phyloP scores from a whole-genome alignment of 1,140 invertebrate species.

The Augochlora pura region DNA sequence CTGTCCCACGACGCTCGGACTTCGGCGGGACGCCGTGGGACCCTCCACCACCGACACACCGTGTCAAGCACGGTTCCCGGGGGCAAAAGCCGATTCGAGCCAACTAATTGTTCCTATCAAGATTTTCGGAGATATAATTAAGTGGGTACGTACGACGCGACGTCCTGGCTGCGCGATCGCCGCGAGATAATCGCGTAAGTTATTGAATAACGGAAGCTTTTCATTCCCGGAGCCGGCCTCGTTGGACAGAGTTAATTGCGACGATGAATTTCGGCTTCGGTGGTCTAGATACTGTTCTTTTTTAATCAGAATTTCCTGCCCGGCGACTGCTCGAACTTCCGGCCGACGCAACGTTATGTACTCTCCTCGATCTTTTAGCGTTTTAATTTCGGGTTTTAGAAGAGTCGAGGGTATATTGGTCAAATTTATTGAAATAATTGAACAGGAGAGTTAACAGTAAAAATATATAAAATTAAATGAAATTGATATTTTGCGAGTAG shows the following conservation, averaged over 20 bases:
- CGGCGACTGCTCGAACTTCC: too few species aligned
- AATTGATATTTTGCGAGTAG: too few species aligned
- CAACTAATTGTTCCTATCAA: constrained; percentile 17
- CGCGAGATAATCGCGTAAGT: neutral
- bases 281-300: too few species aligned
- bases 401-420: too few species aligned
- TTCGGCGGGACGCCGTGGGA: constrained; percentile 35
- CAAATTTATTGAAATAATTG: too few species aligned
- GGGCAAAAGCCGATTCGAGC: neutral
- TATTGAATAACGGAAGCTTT: constrained; percentile 15
- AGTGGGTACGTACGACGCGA: constrained; percentile 4
- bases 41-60: constrained; percentile 11
- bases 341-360: too few species aligned
- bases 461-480: too few species aligned
- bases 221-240: neutral
- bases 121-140: constrained; percentile 11
- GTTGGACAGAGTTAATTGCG: neutral
- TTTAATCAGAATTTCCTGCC: too few species aligned
- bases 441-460: too few species aligned
- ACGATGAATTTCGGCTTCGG: neutral
- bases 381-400: too few species aligned
- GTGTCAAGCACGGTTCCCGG: neutral
- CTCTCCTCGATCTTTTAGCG: too few species aligned
- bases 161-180: neutral
- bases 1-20: constrained; percentile 45